Percentiles rank a stretch among this genome's conserved stretches.
phyloP scores from a whole-genome alignment of 1,140 invertebrate species.

The Lordiphosa stackelbergi region DNA sequence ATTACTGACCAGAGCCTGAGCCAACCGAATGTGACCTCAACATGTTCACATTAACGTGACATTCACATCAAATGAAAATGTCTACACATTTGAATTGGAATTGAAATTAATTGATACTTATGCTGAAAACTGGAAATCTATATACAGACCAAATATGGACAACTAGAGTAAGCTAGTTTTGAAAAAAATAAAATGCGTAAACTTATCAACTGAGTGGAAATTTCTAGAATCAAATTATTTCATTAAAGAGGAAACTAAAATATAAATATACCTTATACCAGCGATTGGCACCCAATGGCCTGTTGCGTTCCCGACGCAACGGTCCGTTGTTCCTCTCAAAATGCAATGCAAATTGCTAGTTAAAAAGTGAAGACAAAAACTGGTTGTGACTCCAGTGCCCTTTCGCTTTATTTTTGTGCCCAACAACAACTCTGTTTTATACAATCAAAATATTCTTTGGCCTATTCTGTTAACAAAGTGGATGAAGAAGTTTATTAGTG shows the following conservation, averaged over 20 bases:
- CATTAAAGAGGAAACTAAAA: no score
- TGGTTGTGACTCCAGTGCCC: no score
- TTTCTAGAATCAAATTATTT: conserved; percentile 12
- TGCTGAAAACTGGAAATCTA: conserved; percentile 34
- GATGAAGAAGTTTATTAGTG: no score
- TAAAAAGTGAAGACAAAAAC: no score
- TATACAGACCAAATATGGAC: conserved; percentile 26
- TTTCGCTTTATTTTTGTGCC: no score
- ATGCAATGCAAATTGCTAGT: no score
- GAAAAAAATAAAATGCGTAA: conserved; percentile 1
- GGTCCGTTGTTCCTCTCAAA: no score
- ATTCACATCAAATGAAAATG: conserved; percentile 39
- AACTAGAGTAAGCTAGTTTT: conserved; percentile 28
- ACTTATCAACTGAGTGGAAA: conserved; percentile 1
- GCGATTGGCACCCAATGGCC: no score
- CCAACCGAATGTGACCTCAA: conserved; percentile 41
- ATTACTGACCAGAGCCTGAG: conserved; percentile 5
- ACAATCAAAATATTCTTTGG: no score
- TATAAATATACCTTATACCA: neutral
- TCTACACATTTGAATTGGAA: conserved; percentile 24
- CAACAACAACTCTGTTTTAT: no score
- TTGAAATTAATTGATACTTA: conserved; percentile 35
- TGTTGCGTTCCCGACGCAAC: neutral
- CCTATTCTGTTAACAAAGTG: no score
- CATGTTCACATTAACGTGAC: conserved; percentile 40